Evolutionary conservation across 2,888 invertebrate species (phyloP).

Genomic region (Stenurella melanura): DNA sequence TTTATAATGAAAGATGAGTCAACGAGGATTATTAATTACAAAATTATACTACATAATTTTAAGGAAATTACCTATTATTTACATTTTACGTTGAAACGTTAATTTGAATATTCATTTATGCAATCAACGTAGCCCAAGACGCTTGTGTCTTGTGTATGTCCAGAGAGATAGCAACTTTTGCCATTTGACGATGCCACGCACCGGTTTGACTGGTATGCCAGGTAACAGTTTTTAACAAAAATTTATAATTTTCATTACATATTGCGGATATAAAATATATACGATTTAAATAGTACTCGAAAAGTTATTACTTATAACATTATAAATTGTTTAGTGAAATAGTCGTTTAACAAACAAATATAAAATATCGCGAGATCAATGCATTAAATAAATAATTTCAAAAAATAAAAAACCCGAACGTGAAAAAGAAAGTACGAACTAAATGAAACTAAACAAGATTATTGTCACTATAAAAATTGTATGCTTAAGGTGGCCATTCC

Average conservation of each 20-base stretch:
- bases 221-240: conserved; percentile 20
- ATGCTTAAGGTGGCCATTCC: too few relatives aligned
- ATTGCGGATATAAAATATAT: neutral
- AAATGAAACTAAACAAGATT: too few relatives aligned
- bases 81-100: conserved; percentile 36
- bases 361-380: too few relatives aligned
- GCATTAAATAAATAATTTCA: too few relatives aligned
- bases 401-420: too few relatives aligned
- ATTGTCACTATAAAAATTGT: too few relatives aligned
- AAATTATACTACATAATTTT: conserved; percentile 35
- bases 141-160: conserved; percentile 24
- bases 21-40: conserved; percentile 25
- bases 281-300: neutral
- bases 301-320: too few relatives aligned
- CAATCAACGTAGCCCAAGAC: conserved; percentile 24
- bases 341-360: too few relatives aligned
- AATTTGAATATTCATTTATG: conserved; percentile 40
- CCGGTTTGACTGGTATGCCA: conserved; percentile 21
- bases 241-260: conserved; percentile 27
- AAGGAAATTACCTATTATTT: conserved; percentile 38
- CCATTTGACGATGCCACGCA: conserved; percentile 23
- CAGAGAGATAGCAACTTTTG: conserved; percentile 15
- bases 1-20: conserved; percentile 11
- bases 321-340: too few relatives aligned
- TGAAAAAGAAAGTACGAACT: too few relatives aligned